phyloP scores from a whole-genome alignment of 2,797 vertebrate species.

The Hirundo rustica region DNA sequence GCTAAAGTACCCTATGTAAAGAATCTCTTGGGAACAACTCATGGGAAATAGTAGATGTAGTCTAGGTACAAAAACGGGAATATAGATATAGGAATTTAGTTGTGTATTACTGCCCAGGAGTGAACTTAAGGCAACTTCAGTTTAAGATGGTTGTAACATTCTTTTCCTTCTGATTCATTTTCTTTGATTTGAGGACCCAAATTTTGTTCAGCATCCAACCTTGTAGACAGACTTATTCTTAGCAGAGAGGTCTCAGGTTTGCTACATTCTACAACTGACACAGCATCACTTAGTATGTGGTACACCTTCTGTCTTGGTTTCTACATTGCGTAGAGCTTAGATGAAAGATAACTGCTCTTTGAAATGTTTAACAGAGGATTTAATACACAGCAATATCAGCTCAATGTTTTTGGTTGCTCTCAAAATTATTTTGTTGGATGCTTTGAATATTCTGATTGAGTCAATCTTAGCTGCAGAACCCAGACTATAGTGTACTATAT shows the following conservation, averaged over 20 bases:
- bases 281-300: neutral
- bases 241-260: neutral
- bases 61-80: neutral
- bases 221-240: neutral
- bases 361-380: neutral
- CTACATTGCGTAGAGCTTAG: neutral
- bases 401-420: neutral
- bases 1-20: neutral
- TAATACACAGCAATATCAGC: neutral
- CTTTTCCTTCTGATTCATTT: neutral
- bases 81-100: neutral
- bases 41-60: neutral
- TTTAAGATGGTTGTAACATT: neutral
- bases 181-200: neutral
- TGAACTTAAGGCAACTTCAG: neutral
- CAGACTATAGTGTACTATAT: neutral
- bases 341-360: neutral
- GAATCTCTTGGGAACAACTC: neutral
- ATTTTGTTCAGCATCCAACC: neutral
- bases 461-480: neutral
- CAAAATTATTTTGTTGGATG: neutral
- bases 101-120: fast-evolving
- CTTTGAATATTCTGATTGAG: neutral
- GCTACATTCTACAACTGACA: neutral
- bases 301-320: neutral